A percentile compares a stretch with the other conserved stretches of the same genome.
Evolutionary conservation across 2,888 invertebrate species (phyloP).

Genomic region (Chymomyza amoena): DNA sequence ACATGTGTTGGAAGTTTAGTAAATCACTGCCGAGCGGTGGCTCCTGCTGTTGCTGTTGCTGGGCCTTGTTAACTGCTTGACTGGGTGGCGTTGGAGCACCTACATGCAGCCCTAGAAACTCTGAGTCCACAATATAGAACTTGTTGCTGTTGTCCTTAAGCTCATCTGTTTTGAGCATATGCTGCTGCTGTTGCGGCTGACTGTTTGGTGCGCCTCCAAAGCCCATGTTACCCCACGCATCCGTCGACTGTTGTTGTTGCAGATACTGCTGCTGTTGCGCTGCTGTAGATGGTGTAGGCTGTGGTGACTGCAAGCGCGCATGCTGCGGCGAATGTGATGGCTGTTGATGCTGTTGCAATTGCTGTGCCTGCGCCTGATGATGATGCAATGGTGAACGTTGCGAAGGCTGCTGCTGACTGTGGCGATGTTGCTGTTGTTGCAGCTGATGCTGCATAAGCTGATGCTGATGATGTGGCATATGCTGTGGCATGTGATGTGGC

Average conservation of each 20-base stretch:
- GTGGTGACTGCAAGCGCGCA: conserved; percentile 63
- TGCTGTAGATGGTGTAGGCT: conserved; percentile 56
- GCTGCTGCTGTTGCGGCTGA: conserved; percentile 55
- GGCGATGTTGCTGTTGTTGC: conserved; percentile 68
- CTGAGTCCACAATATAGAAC: conserved; percentile 78
- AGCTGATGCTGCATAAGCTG: conserved; percentile 66
- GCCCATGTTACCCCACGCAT: conserved; percentile 60
- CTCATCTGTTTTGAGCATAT: conserved; percentile 52
- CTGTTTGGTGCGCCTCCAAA: conserved; percentile 58
- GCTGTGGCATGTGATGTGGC: conserved; percentile 73
- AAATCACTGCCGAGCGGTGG: conserved; percentile 70
- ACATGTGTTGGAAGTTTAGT: conserved; percentile 78
- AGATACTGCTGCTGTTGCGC: conserved; percentile 53
- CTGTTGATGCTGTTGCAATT: conserved; percentile 72
- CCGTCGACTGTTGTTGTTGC: conserved; percentile 54
- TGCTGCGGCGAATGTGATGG: conserved; percentile 67
- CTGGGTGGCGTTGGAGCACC: conserved; percentile 47
- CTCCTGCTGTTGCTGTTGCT: conserved; percentile 59
- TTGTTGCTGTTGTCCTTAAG: conserved; percentile 75
- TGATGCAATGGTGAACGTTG: conserved; percentile 75
- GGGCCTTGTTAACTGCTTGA: conserved; percentile 15
- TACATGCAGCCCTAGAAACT: conserved; percentile 78
- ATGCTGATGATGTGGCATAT: conserved; percentile 65
- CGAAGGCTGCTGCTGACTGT: conserved; percentile 47
- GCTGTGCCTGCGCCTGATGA: conserved; percentile 63